Percentiles rank a stretch among this genome's conserved stretches.
These are phyloP conservation scores for Folsomia manolachei DNA, from an alignment of 2,888 invertebrate genomes.

Conservation along the genomic window DNA sequence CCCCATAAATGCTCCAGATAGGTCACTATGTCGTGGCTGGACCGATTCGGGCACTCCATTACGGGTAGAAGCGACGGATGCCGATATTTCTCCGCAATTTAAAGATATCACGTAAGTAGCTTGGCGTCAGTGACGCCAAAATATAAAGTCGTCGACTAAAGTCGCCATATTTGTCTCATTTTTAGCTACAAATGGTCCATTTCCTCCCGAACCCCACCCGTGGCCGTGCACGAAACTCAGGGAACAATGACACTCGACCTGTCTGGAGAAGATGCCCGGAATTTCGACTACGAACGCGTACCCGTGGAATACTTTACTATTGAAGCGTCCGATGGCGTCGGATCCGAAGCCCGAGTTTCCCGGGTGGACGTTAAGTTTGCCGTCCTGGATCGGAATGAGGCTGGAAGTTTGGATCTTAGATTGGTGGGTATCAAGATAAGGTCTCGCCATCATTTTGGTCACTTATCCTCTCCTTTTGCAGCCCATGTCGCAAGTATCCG, in stretches of 20 bases:
- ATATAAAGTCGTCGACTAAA: background rate
- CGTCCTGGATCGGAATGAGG: constrained; percentile 32
- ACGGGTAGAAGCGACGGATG: constrained; percentile 20
- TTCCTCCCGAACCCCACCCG: constrained; percentile 17
- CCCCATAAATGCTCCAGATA: background rate
- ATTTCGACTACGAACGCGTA: constrained; percentile 65
- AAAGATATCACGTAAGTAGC: background rate
- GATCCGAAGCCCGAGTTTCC: background rate
- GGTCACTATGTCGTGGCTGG: constrained; percentile 1
- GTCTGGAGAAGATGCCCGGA: constrained; percentile 54
- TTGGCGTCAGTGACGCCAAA: too few species aligned
- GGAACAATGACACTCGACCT: constrained; percentile 62
- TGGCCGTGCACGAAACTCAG: constrained; percentile 58
- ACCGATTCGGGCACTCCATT: background rate
- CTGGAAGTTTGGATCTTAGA: background rate
- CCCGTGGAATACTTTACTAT: constrained; percentile 58
- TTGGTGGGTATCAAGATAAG: too few species aligned
- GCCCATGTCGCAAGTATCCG: background rate
- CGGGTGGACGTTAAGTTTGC: constrained; percentile 13
- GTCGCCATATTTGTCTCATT: background rate
- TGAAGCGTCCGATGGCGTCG: constrained; percentile 46
- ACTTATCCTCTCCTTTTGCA: too few species aligned
- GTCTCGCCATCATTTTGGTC: too few species aligned
- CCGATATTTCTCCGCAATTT: constrained; percentile 5
- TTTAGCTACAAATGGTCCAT: constrained; percentile 25